phyloP scores from a whole-genome alignment of 2,888 invertebrate species.

The Dermolepida albohirtum region DNA sequence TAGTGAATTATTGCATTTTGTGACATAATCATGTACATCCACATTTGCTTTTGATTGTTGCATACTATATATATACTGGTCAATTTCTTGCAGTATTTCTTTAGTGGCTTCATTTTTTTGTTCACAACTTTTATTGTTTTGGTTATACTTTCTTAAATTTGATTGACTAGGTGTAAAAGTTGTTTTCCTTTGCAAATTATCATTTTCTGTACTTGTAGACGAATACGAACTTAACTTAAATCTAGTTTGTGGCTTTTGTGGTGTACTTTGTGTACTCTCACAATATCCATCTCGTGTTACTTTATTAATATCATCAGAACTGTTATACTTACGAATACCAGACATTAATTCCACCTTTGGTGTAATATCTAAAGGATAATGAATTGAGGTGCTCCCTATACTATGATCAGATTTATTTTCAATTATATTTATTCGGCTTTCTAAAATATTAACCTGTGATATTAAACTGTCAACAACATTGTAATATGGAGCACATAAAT shows the following conservation, averaged over 20 bases:
- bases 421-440: slow-evolving; percentile 66
- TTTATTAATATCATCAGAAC: slow-evolving; percentile 54
- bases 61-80: slow-evolving; percentile 61
- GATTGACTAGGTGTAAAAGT: slow-evolving; percentile 2
- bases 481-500: slow-evolving; percentile 56
- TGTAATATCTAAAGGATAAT: slow-evolving; percentile 47
- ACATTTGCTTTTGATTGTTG: slow-evolving; percentile 50
- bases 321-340: slow-evolving; percentile 53
- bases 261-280: slow-evolving; percentile 61
- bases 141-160: slow-evolving; percentile 41
- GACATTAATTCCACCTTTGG: slow-evolving; percentile 46
- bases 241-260: slow-evolving; percentile 59
- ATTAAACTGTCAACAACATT: slow-evolving; percentile 74
- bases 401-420: slow-evolving; percentile 63
- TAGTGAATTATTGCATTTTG: slow-evolving; percentile 11
- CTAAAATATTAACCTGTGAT: slow-evolving; percentile 72
- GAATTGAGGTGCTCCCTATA: slow-evolving; percentile 52
- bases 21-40: not conserved
- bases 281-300: slow-evolving; percentile 43
- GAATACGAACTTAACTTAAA: slow-evolving; percentile 55
- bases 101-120: slow-evolving; percentile 40
- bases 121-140: slow-evolving; percentile 45
- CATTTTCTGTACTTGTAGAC: slow-evolving; percentile 52
- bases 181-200: not conserved
- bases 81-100: slow-evolving; percentile 56